Evolutionary conservation across 92 coral and sea anemone species (phyloP).

Genomic region (Parazoanthus darwini): DNA sequence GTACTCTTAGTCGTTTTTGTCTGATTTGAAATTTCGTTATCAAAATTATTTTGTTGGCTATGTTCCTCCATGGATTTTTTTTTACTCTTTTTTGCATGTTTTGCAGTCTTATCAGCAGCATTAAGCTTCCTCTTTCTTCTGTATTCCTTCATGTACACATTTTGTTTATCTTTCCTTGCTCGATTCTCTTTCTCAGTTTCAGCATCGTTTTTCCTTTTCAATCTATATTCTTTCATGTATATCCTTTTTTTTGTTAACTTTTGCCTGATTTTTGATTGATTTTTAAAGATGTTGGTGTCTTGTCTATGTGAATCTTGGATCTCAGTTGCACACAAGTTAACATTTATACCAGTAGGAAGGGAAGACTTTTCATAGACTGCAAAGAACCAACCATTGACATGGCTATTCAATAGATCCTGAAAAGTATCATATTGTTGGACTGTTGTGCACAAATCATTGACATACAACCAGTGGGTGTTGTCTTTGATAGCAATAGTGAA

Average conservation of each 20-base stretch:
- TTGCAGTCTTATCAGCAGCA: slow-evolving; percentile 2
- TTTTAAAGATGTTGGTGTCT: slow-evolving; percentile 24
- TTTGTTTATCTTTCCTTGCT: slow-evolving; percentile 17
- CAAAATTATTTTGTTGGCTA: neutral
- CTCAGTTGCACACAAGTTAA: neutral
- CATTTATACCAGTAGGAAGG: neutral
- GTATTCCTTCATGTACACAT: slow-evolving; percentile 26
- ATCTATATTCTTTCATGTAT: slow-evolving; percentile 33
- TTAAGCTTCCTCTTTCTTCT: neutral
- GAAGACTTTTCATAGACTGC: slow-evolving; percentile 47
- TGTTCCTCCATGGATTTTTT: slow-evolving; percentile 4
- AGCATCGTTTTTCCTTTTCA: slow-evolving; percentile 10
- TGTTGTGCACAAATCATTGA: slow-evolving; percentile 38
- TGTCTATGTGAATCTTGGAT: slow-evolving; percentile 12
- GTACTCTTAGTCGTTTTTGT: too few relatives aligned
- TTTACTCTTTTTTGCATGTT: neutral
- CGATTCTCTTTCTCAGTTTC: slow-evolving; percentile 38
- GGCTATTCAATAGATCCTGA: slow-evolving; percentile 32
- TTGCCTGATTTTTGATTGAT: slow-evolving; percentile 26
- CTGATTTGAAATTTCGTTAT: neutral
- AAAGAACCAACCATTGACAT: slow-evolving; percentile 46
- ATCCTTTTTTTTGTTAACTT: slow-evolving; percentile 15
- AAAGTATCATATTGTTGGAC: slow-evolving; percentile 37
- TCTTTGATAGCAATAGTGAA: slow-evolving; percentile 49
- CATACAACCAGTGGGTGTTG: slow-evolving; percentile 34